These are phyloP conservation scores for Drosophila rellima DNA, from an alignment of 2,888 invertebrate species.

Conservation along the genomic window DNA sequence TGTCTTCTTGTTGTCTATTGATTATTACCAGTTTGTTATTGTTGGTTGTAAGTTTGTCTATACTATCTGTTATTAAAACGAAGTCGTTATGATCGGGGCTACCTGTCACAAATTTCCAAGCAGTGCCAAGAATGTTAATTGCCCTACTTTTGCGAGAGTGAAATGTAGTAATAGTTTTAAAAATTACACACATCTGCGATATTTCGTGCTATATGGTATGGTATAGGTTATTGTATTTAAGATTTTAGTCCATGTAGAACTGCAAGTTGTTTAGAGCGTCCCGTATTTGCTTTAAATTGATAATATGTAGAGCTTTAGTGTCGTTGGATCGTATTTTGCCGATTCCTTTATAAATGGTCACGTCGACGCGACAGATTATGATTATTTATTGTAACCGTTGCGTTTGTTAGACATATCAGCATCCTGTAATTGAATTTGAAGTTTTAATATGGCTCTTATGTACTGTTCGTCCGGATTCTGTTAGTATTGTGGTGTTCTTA, in stretches of 20 bases:
- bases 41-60: no score
- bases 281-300: constrained; percentile 3
- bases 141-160: neutral
- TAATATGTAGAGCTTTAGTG: constrained; percentile 1
- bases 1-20: no score
- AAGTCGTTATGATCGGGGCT: constrained; percentile 6
- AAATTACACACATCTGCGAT: neutral
- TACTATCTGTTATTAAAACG: constrained; percentile 7
- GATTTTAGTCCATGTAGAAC: no score
- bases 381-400: neutral
- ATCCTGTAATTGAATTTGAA: constrained; percentile 9
- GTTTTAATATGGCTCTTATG: constrained; percentile 8
- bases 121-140: constrained; percentile 5
- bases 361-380: constrained; percentile 8
- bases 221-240: constrained; percentile 10
- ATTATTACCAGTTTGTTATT: no score
- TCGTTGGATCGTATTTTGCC: constrained; percentile 9
- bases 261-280: constrained; percentile 1
- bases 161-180: neutral
- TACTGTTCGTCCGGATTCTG: neutral
- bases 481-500: neutral
- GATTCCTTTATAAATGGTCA: constrained; percentile 5
- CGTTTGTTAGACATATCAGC: neutral
- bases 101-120: constrained; percentile 5
- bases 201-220: constrained; percentile 2